Percentiles rank a stretch among this genome's conserved stretches.
Evolutionary conservation across 2,888 invertebrate species (phyloP).

Genomic region (Hydrotaea diabolus): DNA sequence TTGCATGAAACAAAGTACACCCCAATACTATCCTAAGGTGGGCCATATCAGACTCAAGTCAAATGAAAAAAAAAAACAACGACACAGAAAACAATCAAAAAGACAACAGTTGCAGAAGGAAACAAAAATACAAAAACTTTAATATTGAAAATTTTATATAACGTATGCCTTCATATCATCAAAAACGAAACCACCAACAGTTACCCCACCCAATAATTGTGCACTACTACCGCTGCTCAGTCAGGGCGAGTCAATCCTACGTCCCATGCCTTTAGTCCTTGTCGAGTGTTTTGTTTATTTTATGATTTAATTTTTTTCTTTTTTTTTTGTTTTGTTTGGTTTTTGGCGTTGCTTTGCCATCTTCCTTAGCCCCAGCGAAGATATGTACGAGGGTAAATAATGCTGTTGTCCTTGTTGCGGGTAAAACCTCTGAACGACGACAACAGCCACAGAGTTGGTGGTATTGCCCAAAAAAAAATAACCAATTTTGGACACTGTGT

Average conservation of each 20-base stretch:
- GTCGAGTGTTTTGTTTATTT: slow-evolving; percentile 23
- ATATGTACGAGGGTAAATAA: slow-evolving; percentile 19
- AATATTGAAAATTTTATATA: slow-evolving; percentile 4
- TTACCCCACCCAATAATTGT: neutral
- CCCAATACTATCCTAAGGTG: no score
- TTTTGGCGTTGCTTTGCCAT: no score
- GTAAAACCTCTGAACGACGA: slow-evolving; percentile 6
- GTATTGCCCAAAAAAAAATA: neutral
- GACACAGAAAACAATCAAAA: neutral
- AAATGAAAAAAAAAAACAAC: neutral
- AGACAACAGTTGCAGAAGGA: neutral
- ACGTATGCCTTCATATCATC: neutral
- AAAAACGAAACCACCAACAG: neutral
- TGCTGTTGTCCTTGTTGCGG: slow-evolving; percentile 42
- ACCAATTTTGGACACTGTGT: slow-evolving; percentile 9
- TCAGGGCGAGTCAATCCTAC: neutral
- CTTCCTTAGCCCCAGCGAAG: neutral
- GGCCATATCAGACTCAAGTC: no score
- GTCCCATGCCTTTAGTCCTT: neutral
- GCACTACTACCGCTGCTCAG: neutral
- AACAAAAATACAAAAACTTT: neutral
- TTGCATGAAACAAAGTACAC: no score
- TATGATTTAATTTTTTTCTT: slow-evolving; percentile 27
- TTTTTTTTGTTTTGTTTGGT: no score
- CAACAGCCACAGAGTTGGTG: neutral